A percentile compares a stretch with the other conserved stretches of the same genome.
phyloP scores from a whole-genome alignment of 2,113 vertebrate species.

The Beaufortia kweichowensis region DNA sequence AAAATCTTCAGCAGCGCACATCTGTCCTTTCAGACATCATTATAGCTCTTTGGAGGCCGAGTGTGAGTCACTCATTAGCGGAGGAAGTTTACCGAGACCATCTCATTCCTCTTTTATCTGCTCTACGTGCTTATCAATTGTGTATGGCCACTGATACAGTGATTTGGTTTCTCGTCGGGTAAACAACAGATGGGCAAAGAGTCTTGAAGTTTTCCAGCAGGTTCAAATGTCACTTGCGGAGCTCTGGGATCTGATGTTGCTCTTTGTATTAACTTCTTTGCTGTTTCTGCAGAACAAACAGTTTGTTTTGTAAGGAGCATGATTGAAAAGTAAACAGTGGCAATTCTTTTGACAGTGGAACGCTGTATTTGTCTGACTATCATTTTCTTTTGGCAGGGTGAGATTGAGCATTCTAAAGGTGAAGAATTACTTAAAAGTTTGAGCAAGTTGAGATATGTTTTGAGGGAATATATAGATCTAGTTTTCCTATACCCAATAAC shows the following conservation, averaged over 20 bases:
- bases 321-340: constrained; percentile 60
- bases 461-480: not conserved
- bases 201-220: constrained; percentile 30
- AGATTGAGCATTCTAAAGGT: not conserved
- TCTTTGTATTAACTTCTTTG: constrained; percentile 28
- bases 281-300: constrained; percentile 48
- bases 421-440: no score
- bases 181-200: constrained; percentile 64
- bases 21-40: constrained; percentile 48
- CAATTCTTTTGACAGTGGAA: constrained; percentile 54
- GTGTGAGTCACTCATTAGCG: constrained; percentile 35
- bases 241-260: constrained; percentile 12
- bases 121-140: constrained; percentile 44
- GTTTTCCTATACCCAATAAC: no score
- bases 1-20: constrained; percentile 36
- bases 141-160: constrained; percentile 38
- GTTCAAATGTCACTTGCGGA: constrained; percentile 53
- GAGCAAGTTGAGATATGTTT: not conserved
- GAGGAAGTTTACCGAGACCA: constrained; percentile 14
- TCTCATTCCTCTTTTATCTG: constrained; percentile 16
- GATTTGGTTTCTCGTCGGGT: constrained; percentile 33
- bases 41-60: constrained; percentile 13
- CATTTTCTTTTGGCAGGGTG: constrained; percentile 25
- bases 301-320: constrained; percentile 45
- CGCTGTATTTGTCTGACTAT: constrained; percentile 28